A percentile compares a stretch with the other conserved stretches of the same genome.
Evolutionary conservation across 2,113 vertebrate species (phyloP).

Genomic region (Paedocypris sp.): DNA sequence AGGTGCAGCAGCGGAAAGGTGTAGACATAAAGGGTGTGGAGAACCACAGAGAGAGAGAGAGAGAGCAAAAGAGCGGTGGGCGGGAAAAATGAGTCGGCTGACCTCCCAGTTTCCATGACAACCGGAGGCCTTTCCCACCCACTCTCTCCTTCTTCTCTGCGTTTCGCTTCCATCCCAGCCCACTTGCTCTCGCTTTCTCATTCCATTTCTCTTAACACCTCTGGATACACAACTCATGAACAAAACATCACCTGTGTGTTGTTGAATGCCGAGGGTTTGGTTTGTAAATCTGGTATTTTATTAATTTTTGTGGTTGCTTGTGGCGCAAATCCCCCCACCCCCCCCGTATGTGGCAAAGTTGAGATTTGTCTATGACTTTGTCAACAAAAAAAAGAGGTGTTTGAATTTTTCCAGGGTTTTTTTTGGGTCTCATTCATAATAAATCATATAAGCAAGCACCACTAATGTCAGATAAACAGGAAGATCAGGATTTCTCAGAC

Average conservation of each 20-base stretch:
- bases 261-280: not conserved
- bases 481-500: no score
- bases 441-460: no score
- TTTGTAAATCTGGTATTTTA: not conserved
- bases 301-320: not conserved
- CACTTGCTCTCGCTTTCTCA: slow-evolving; percentile 27
- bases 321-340: no score
- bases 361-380: no score
- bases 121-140: slow-evolving; percentile 63
- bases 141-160: slow-evolving; percentile 35
- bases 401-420: no score
- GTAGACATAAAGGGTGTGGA: slow-evolving; percentile 27
- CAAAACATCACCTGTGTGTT: not conserved
- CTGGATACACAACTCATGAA: not conserved
- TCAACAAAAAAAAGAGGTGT: no score
- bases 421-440: no score
- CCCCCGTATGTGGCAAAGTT: no score
- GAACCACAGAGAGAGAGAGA: slow-evolving; percentile 14
- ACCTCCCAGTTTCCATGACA: slow-evolving; percentile 68
- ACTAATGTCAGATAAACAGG: no score
- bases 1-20: slow-evolving; percentile 31
- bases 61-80: slow-evolving; percentile 23
- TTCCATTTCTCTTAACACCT: slow-evolving; percentile 8
- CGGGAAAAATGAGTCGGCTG: slow-evolving; percentile 57
- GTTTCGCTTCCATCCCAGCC: not conserved